Conservation (phyloP, 2,888 invertebrate species). For the Meta bourneti region DNA sequence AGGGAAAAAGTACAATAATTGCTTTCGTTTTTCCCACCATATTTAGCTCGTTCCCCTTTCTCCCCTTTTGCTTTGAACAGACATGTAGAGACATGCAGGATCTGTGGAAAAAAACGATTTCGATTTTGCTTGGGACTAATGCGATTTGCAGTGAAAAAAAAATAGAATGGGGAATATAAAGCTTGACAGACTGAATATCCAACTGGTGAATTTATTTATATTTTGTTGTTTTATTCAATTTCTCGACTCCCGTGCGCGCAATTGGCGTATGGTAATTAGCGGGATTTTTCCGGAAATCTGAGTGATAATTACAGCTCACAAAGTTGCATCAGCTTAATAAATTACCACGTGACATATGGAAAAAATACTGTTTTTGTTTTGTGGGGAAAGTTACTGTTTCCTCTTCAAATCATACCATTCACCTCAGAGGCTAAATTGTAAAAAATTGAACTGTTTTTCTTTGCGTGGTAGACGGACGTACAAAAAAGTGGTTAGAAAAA, state of each 20-base stretch:
- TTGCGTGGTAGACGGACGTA: neutral
- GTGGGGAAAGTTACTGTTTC: constrained; percentile 32
- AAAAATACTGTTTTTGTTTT: constrained; percentile 15
- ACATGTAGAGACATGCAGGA: neutral
- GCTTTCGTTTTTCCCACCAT: neutral
- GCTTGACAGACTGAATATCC: too few relatives aligned
- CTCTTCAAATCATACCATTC: constrained; percentile 27
- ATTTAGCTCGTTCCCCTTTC: constrained; percentile 8
- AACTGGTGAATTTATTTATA: too few relatives aligned
- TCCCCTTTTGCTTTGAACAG: neutral
- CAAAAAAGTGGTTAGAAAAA: too few relatives aligned
- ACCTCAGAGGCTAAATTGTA: constrained; percentile 8
- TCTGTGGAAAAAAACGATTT: constrained; percentile 13
- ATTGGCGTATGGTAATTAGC: constrained; percentile 20
- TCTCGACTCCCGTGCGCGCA: too few relatives aligned
- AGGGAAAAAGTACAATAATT: too few relatives aligned
- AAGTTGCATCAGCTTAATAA: constrained; percentile 15
- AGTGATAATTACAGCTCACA: constrained; percentile 36
- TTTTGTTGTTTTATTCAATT: too few relatives aligned
- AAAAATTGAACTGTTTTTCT: neutral
- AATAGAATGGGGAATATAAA: constrained; percentile 13
- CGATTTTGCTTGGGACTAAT: constrained; percentile 35
- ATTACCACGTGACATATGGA: neutral
- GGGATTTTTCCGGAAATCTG: neutral
- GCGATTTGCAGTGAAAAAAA: neutral